Evolutionary conservation across 2,797 vertebrate species (phyloP), one percentile per base, ranked within the genome.

Genomic region (Sebastes jordani): DNA sequence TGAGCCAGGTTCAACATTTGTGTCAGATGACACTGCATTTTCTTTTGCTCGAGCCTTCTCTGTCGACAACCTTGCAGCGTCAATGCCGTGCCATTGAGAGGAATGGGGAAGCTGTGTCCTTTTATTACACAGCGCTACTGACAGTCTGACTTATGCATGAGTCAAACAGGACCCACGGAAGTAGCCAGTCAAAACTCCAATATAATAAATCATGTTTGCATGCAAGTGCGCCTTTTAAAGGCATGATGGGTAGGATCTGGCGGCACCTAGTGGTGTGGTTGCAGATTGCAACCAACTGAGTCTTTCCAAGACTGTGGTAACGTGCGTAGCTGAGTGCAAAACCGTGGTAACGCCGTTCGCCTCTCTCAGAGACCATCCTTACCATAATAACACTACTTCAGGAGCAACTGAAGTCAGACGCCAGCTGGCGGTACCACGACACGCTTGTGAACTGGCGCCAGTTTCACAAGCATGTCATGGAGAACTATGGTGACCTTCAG

Each of bases 291-390:
- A 42, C 14, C 38, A 42, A 42, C 14, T 16, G 38, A 16, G 1
- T 42, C 38, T 42, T 42, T 42, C 38, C 38, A 16, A 42, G 38
- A 42, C 38, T 16, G 38, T 42, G 38, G 38, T 42, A 42, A 42
- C 38, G 6, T 0, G 38, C 38, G 0, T 6, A 0, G 14, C 6
- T 16, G 38, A 42, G 38, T 42, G 38, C 38, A 42, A 42, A 42
- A 42, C 38, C 38, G 38, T 42, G 14, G 38, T 42, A 42, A 42
- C 6, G 14, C 38, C 38, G 14, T 16, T 42, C 6, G 38, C 38
- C 14, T 16, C 38, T 42, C 38, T 42, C 38, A 7, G 38, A 42
- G 14, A 42, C 0, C 38, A 42, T 42, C 38, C 38, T 16, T 42
- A 42, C 38, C 6, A 42, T 16, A 42, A 42, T 16, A 42, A 42